Evolutionary conservation across 2,888 invertebrate genomes (phyloP).

Genomic region (Cosmorhoe ocellata): DNA sequence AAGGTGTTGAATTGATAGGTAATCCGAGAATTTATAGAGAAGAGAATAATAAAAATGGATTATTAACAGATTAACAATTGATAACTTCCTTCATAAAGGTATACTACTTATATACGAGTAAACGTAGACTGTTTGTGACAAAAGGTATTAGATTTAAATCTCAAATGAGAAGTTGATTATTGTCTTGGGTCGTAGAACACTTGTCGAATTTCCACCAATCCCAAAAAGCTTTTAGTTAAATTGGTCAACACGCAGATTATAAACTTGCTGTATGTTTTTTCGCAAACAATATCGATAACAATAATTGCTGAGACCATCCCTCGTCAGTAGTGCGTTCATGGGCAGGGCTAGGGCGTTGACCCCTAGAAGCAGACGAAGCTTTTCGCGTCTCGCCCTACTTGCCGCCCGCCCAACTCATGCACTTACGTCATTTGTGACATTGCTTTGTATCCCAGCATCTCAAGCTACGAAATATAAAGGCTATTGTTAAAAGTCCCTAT

Average conservation of each 20-base stretch:
- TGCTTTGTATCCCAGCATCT: constrained; percentile 7
- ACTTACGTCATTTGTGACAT: constrained; percentile 34
- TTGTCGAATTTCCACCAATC: neutral
- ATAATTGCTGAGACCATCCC: constrained; percentile 60
- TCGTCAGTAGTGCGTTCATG: constrained; percentile 65
- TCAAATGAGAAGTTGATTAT: too few relatives aligned
- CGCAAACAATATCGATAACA: constrained; percentile 66
- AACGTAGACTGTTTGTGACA: too few relatives aligned
- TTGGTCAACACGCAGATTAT: constrained; percentile 16
- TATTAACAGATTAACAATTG: too few relatives aligned
- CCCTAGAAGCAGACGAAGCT: constrained; percentile 70
- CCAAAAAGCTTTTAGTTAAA: constrained; percentile 12
- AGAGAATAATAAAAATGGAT: too few relatives aligned
- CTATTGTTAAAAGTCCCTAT: constrained; percentile 5
- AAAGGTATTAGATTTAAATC: too few relatives aligned
- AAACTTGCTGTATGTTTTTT: constrained; percentile 39
- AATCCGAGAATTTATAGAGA: neutral
- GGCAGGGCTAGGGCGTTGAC: constrained; percentile 79
- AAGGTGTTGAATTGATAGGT: too few relatives aligned
- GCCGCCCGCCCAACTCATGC: constrained; percentile 65
- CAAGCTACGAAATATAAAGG: constrained; percentile 13
- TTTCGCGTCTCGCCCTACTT: constrained; percentile 78
- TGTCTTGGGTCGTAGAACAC: neutral
- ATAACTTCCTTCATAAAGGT: too few relatives aligned
- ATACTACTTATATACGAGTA: too few relatives aligned